A percentile compares a stretch with the other conserved stretches of the same genome.
Evolutionary conservation across 92 coral and sea anemone genomes (phyloP).

Genomic region (Phenganax stokvisi): DNA sequence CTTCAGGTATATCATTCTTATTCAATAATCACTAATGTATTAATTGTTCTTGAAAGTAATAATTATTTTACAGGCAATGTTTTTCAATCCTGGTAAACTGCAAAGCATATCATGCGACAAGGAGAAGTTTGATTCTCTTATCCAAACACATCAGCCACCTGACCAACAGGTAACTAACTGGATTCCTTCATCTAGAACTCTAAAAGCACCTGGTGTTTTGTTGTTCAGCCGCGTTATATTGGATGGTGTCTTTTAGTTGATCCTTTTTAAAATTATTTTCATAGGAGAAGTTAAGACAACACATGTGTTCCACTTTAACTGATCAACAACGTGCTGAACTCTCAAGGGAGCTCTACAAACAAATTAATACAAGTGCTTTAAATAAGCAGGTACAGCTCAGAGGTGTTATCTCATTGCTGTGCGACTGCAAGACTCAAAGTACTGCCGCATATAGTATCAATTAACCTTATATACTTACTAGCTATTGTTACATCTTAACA

Average conservation of each 20-base stretch:
- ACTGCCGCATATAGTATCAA: not conserved
- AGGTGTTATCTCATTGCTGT: not conserved
- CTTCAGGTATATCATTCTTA: not conserved
- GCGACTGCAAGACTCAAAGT: not conserved
- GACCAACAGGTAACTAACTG: conserved; percentile 2
- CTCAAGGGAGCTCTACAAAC: conserved; percentile 18
- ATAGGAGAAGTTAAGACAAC: conserved; percentile 22
- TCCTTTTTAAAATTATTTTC: not conserved
- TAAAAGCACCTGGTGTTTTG: not conserved
- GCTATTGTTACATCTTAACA: no score
- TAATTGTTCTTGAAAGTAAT: no score
- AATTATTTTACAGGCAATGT: not conserved
- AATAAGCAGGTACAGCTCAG: conserved; percentile 8
- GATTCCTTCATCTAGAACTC: not conserved
- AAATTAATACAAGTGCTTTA: conserved; percentile 36
- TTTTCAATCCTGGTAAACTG: not conserved
- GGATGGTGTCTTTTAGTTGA: not conserved
- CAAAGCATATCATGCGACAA: not conserved
- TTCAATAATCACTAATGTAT: no score
- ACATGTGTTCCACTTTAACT: conserved; percentile 40
- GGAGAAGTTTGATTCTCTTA: not conserved
- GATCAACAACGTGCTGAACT: conserved; percentile 34
- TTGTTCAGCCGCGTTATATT: no score
- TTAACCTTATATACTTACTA: no score
- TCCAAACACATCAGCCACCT: conserved; percentile 15